Base-by-base conservation (phyloP, 2,888 invertebrate species). In the Phyllotreta striolata region DNA sequence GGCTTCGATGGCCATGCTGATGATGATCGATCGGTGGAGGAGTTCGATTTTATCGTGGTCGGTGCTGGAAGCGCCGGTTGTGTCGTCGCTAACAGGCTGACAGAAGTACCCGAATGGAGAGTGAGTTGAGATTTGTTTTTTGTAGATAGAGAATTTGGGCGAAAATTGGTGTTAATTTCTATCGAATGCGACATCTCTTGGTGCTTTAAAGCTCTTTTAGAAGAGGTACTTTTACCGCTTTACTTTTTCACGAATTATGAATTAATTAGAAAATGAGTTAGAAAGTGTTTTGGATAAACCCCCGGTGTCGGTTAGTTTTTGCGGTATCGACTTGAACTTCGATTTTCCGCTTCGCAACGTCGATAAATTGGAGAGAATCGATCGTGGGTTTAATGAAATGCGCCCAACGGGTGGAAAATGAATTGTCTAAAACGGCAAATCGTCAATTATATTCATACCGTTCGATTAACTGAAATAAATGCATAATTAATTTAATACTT, bases 31-130 rank as follows among this genome's bases (percentile, higher is more conserved):
- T 3, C 24, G 3, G 41, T 34, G 10, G 51, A 72, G 64, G 55
- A 70, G 73, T 44, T 82, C 73, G 89, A 88, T 72, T 91, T 88
- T 69, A 85, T 88, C 60, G 80, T 88, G 55, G 85, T 89, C 40
- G 89, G 89, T 12, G 89, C 87, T 0, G 89, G 89, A 0, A 88
- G 88, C 5, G 89, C 89, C 0, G 89, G 89, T 0, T 88, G 89
- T 74, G 89, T 89, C 35, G 74, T 89, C 12, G 89, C 89, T 0
- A 89, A 87, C 78, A 82, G 89, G 9, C 78, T 89, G 0, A 84
- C 87, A 1, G 88, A 88, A 82, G 82, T 87, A 0, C 83, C 84
- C 60, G 80, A 85, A 69, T 87, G 87, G 88, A 85, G 82, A 82
- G 87, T 87, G 69, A 81, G 83, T 77, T 10, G 7, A 3, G 41